A percentile compares a stretch with the other conserved stretches of the same genome.
Conservation (phyloP, 2,797 vertebrate genomes). For the Acrossocheilus fasciatus region DNA sequence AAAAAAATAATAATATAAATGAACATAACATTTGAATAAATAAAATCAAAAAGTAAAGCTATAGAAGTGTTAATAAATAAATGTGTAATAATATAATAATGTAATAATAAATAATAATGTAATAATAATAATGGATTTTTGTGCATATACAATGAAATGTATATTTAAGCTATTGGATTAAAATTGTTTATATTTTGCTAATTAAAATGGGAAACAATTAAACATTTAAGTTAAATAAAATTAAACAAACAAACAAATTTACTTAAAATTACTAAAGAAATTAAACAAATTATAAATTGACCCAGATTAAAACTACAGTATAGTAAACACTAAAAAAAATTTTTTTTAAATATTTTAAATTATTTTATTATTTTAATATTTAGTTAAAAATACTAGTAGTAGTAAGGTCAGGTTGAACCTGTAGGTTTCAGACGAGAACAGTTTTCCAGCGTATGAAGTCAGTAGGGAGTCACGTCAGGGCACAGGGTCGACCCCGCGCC, state of each 20-base stretch:
- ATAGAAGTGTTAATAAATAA: background rate
- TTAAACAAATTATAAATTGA: background rate
- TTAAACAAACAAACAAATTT: background rate
- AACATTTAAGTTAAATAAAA: background rate
- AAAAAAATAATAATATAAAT: too few species aligned
- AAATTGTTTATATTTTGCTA: background rate
- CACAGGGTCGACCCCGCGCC: slow-evolving; percentile 39
- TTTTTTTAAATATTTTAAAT: background rate
- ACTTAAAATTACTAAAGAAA: background rate
- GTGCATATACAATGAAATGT: background rate
- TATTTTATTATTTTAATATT: background rate
- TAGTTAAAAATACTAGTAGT: background rate
- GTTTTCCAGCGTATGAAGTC: slow-evolving; percentile 4
- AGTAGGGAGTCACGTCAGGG: slow-evolving; percentile 54
- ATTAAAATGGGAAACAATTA: background rate
- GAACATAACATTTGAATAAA: background rate
- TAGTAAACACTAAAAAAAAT: background rate
- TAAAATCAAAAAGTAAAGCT: background rate
- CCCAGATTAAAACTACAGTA: background rate
- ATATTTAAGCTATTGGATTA: background rate
- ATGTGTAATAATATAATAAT: background rate
- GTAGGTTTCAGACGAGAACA: background rate
- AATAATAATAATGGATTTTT: background rate
- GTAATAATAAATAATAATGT: background rate
- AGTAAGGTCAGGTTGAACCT: background rate